Conservation (phyloP, 2,797 vertebrate species). For the Diplodus puntazzo region DNA sequence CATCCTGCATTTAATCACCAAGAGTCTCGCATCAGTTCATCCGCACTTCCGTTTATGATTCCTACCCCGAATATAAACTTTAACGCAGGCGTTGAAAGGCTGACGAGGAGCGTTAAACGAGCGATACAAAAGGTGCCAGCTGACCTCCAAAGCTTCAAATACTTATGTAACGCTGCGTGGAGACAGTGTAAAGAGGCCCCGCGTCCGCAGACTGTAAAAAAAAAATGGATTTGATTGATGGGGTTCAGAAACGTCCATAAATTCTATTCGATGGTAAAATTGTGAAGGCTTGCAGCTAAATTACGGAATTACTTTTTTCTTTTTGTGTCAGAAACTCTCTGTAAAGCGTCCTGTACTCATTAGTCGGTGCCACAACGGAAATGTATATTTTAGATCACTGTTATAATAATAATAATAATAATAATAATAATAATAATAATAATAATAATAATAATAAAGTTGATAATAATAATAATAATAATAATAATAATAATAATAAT, state of each 20-base stretch:
- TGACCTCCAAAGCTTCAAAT: background rate
- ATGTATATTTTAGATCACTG: background rate
- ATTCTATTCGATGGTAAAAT: background rate
- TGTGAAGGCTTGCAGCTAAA: background rate
- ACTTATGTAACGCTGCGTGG: background rate
- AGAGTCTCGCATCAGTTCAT: background rate
- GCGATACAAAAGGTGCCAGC: background rate
- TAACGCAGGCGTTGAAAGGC: constrained; percentile 1
- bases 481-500: too few species aligned
- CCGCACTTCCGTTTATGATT: too few species aligned
- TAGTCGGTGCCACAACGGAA: background rate
- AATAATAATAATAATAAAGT: too few species aligned
- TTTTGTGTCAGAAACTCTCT: background rate
- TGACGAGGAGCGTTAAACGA: background rate
- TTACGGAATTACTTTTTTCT: background rate
- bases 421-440: too few species aligned
- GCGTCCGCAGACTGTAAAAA: background rate
- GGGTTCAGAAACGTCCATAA: background rate
- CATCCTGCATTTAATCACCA: too few species aligned
- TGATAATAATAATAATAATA: too few species aligned
- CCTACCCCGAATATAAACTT: too few species aligned
- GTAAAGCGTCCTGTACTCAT: background rate
- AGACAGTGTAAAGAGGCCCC: background rate
- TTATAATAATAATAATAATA: too few species aligned
- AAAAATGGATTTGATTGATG: background rate